Base-by-base conservation (phyloP, 2,113 vertebrate genomes). In the Philantomba maxwellii region DNA sequence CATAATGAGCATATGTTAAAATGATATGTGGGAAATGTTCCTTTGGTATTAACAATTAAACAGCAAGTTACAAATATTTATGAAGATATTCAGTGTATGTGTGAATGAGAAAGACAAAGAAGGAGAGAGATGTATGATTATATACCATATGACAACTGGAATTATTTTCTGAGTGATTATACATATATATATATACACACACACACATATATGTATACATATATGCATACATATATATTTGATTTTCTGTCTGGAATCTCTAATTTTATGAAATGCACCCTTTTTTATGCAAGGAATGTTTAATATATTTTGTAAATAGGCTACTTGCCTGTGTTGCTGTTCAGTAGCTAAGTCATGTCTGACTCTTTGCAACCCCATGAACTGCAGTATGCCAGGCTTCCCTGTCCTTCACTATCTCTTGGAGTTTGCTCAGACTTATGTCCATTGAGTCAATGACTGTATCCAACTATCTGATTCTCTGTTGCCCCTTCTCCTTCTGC, bases 21-120 rank as follows among this genome's bases (percentile, higher is more conserved):
- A 88, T 80, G 55, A 92, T 21, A 84, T 75, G 12, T 75, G 36
- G 70, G 36, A 95, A 95, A 19, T 86, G 51, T n/a, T 96, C 2
- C 78, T 82, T 78, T 95, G 39, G 8, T 33, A 66, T 93, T 94
- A 84, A 64, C 9, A 86, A 93, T 75, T 95, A 73, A 70, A 93
- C 80, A 51, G 11, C 2, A 92, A 81, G 33, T 86, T 77, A 66
- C 13, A 88, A 94, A 70, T 51, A 14, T 92, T 87, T 92, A 93
- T 73, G n/a, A 78, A 93, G 77, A 83, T 78, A 78, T 17, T 91
- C 25, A 94, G 26, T 81, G 19, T 17, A 53, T 57, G 10, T 39
- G 13, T 66, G 45, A 75, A 26, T 43, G 11, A 83, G 2, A 88
- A 36, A 93, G 62, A 73, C 14, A 82, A 51, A 21, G 28, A 70